Evolutionary conservation across 2,113 vertebrate genomes (phyloP).

Genomic region (Scopus umbretta): DNA sequence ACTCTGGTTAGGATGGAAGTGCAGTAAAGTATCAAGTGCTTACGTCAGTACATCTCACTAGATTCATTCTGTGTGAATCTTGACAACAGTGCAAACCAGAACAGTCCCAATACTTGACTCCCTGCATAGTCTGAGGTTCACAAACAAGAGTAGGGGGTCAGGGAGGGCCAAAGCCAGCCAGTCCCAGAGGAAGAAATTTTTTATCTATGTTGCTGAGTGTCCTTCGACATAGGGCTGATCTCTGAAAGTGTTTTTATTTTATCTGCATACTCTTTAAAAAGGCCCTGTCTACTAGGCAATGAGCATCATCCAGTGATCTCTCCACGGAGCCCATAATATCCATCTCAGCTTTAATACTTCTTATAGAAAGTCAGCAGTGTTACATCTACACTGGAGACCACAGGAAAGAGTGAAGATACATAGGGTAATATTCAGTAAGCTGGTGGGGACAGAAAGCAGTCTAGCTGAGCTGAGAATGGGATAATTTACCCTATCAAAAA

Average conservation of each 20-base stretch:
- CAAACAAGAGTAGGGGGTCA: neutral
- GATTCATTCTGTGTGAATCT: neutral
- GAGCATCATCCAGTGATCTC: neutral
- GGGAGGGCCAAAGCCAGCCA: neutral
- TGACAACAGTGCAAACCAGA: neutral
- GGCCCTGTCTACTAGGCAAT: neutral
- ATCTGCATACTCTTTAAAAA: neutral
- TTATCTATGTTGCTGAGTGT: neutral
- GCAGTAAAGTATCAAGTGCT: neutral
- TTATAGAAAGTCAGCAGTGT: neutral
- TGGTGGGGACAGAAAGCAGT: neutral
- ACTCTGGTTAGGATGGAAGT: neutral
- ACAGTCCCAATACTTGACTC: neutral
- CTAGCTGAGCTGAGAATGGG: neutral
- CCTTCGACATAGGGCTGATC: neutral
- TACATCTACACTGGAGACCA: neutral
- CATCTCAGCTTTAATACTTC: neutral
- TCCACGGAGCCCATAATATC: neutral
- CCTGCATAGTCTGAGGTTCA: fast-evolving
- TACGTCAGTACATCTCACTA: neutral
- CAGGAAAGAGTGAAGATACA: neutral
- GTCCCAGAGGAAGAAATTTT: neutral
- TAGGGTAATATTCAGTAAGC: neutral
- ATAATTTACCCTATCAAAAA: neutral
- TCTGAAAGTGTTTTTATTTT: neutral